Base-by-base conservation (phyloP, 1,140 invertebrate genomes). In the Yoshiicerus persimilis region DNA sequence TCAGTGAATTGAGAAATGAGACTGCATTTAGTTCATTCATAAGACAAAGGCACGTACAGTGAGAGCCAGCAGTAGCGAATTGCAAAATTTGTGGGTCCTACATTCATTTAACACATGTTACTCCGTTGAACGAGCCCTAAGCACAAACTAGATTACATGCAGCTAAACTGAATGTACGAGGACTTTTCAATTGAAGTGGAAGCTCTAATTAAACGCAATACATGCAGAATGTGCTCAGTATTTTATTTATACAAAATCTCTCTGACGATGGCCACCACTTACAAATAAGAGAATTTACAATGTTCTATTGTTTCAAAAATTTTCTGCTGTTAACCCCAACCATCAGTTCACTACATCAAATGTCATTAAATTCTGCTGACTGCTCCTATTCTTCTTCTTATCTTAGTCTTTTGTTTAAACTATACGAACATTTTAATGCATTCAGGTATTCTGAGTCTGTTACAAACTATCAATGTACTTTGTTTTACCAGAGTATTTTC, bases 1-100 rank as follows among this genome's bases (percentile, higher is more conserved):
- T 80, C 75, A 80, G 27, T 80, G 75, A 80, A 38, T 80, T 80
- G 75, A 80, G 75, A 80, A 80, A 80, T 80, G 75, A 80, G 75
- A 80, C 34, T 80, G 75, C 75, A 80, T 25, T 80, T 34, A 30
- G 47, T 56, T 56, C 47, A n/a, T n/a, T 56, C 47, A 5, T 56
- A 56, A 56, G 47, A 56, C 47, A 56, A 56, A 56, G 20, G 47
- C 47, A 56, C 47, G 47, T 56, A 4, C 47, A 20, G 1, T 2
- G 47, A 56, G 47, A 4, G n/a, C 13, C 16, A 38, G 75, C 34
- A 20, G 16, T 80, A 30, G 64, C 27, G 64, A 70, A 70, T 70
- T 30, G 64, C 64, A 27, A 30, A 70, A 70, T 70, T 70, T 70
- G 47, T 56, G 47, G 47, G 47, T 56, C 47, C 47, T 56, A 56